phyloP scores from a whole-genome alignment of 2,797 vertebrate species.

The Onychomys leucogaster region DNA sequence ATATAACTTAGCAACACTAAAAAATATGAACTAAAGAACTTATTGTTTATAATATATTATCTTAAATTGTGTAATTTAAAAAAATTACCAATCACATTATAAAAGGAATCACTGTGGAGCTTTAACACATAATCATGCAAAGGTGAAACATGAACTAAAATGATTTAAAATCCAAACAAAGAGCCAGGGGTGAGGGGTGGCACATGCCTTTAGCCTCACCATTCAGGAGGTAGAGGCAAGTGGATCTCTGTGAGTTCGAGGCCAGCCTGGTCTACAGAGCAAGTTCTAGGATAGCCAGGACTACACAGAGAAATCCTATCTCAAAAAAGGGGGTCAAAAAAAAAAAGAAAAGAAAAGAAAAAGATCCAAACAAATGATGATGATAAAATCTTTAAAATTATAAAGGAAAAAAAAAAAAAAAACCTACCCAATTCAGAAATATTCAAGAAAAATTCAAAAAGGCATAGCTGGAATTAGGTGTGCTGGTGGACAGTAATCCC shows the following conservation, averaged over 20 bases:
- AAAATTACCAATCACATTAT: conserved; percentile 21
- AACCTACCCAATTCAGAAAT: background rate
- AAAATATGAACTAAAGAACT: conserved; percentile 37
- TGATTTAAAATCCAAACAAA: background rate
- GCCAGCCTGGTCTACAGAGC: background rate
- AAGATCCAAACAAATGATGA: background rate
- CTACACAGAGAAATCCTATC: no score
- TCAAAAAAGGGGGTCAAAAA: background rate
- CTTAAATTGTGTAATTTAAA: background rate
- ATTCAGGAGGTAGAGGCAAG: background rate
- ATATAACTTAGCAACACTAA: background rate
- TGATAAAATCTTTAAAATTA: conserved; percentile 29
- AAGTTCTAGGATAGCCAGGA: background rate
- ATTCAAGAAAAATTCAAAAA: conserved; percentile 24
- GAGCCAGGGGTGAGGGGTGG: background rate
- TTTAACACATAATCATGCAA: conserved; percentile 48
- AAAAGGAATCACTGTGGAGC: conserved; percentile 10
- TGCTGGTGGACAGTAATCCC: background rate
- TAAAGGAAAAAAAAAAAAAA: background rate
- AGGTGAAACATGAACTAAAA: conserved; percentile 3
- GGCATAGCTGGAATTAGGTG: background rate
- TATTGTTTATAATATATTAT: background rate
- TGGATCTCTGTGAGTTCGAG: background rate
- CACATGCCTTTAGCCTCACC: background rate
- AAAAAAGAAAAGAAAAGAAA: background rate